Evolutionary conservation across 2,113 vertebrate genomes (phyloP).

Genomic region (Lagopus leucura): DNA sequence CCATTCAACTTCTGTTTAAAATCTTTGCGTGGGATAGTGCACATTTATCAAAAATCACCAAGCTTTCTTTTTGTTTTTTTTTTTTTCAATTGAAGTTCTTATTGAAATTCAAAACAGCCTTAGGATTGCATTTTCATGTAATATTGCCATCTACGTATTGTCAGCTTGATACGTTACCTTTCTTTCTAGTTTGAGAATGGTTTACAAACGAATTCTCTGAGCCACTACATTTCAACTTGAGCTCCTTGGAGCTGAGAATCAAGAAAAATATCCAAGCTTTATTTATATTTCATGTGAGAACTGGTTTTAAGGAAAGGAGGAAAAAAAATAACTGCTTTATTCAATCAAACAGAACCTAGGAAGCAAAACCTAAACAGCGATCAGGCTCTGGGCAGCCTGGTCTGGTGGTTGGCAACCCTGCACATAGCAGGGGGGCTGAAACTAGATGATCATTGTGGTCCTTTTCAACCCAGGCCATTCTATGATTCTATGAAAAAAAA

Average conservation of each 20-base stretch:
- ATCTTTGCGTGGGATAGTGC: background rate
- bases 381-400: no score
- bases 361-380: background rate
- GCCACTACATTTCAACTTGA: background rate
- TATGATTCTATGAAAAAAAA: background rate
- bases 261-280: background rate
- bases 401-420: no score
- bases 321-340: background rate
- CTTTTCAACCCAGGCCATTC: no score
- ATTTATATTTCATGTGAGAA: background rate
- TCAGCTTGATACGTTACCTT: background rate
- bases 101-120: background rate
- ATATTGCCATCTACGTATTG: background rate
- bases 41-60: background rate
- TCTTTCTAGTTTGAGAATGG: background rate
- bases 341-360: background rate
- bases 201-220: background rate
- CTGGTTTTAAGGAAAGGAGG: background rate
- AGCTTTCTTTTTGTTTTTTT: background rate
- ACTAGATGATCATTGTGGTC: no score
- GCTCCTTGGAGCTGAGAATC: background rate
- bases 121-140: background rate
- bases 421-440: no score
- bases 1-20: background rate
- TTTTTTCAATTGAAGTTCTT: background rate